A percentile compares a stretch with the other conserved stretches of the same genome.
phyloP scores from a whole-genome alignment of 2,113 vertebrate genomes.

The Coturnix japonica region DNA sequence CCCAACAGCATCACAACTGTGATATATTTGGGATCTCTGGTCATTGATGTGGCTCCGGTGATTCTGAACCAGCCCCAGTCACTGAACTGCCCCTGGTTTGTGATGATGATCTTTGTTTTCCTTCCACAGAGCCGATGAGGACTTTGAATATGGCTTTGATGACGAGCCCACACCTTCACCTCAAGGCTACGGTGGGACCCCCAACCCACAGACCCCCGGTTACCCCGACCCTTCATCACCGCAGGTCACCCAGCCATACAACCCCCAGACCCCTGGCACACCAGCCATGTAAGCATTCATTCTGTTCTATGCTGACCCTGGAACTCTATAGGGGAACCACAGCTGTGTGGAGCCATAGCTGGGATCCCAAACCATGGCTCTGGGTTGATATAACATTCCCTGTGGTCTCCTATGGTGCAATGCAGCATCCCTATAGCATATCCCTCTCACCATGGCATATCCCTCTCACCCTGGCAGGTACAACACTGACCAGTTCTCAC shows the following conservation, averaged over 20 bases:
- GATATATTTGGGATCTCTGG: background rate
- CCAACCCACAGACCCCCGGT: conserved; percentile 94
- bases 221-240: conserved; percentile 95
- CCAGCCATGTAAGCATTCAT: conserved; percentile 89
- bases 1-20: background rate
- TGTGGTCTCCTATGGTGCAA: background rate
- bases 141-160: conserved; percentile 91
- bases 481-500: conserved; percentile 95
- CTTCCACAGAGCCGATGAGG: conserved; percentile 86
- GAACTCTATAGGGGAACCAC: background rate
- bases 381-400: background rate
- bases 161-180: conserved; percentile 94
- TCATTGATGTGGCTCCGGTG: background rate
- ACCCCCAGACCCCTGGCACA: conserved; percentile 93
- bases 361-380: rapidly evolving
- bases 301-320: background rate
- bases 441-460: no score
- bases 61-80: background rate
- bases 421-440: background rate
- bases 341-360: background rate
- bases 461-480: conserved; percentile 79
- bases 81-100: background rate
- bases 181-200: conserved; percentile 91
- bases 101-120: rapidly evolving
- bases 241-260: conserved; percentile 93